Evolutionary conservation across 2,113 vertebrate genomes (phyloP), one percentile per base, ranked within the genome.

Genomic region (Cynocephalus volans): DNA sequence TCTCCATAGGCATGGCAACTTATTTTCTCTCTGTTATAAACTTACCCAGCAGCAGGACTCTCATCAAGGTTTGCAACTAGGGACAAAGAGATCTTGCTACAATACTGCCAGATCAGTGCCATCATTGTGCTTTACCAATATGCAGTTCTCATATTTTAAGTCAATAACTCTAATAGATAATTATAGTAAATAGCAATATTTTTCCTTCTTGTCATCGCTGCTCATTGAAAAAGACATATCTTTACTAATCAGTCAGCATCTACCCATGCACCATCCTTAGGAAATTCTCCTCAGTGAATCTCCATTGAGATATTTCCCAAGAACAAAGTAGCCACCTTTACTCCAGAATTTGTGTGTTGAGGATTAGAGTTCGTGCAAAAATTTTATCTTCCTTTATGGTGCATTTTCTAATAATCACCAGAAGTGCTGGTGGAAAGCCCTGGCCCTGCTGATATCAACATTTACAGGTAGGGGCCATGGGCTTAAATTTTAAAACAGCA

Each of bases 151-250:
- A 14, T 81, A 70, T 54, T 88, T 85, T 88, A 95, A 92, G 65
- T 17, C n/a, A 75, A 23, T 70, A 77, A 54, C 36, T n/a, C 31
- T 77, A 84, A 82, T 64, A 62, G 64, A 93, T 72, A 89, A 65
- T 50, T 86, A 75, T 17, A 36, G 77, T 93, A 93, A 94, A 86
- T 26, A 95, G n/a, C 10, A 80, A 21, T n/a, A 31, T 72, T 95
- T 96, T 86, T 11, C 73, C n/a, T 77, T 82, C 31, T 56, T 72
- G 24, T 58, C 60, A 60, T 82, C 56, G n/a, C 54, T 89, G n/a
- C 11, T 76, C 67, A 67, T 92, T 88, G 31, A 50, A 80, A 88
- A 67, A 56, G 26, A 45, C 2, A 11, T 45, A 18, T 26, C 69
- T 88, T 84, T 64, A 56, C 48, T 77, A 96, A 58, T 69, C 72